Evolutionary conservation across 1,140 invertebrate species (phyloP), one percentile per base, ranked within the genome.

Genomic region (Zaprionus taronus): DNA sequence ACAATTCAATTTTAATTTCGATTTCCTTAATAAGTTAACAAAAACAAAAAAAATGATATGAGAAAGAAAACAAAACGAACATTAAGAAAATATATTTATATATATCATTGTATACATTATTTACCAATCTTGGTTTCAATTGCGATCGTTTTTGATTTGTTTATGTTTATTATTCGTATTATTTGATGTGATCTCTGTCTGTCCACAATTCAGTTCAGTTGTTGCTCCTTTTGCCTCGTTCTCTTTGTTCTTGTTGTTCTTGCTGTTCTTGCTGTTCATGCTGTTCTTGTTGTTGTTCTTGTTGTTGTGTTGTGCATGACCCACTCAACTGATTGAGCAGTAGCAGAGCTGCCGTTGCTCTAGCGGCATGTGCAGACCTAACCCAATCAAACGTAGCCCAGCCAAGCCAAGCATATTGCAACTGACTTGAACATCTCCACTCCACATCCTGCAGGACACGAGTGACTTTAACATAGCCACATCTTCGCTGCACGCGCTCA

Each of bases 391-490:
- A 61, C 22, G 24, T 53, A 41, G 5, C 11, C 53, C 12, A 68
- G 20, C 15, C n/a, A 38, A 44, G 28, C 20, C 5, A 67, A n/a
- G 6, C 31, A 51, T 15, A 1, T 7, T 1, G 12, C 14, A 62
- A 70, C 60, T 61, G 56, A 72, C 51, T 58, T 15, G 15, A 63
- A 58, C 22, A 24, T 67, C 56, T 51, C 31, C 34, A 58, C 53
- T 47, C 41, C 41, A 17, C 56, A 20, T 57, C 26, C 65, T 62
- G 61, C 87, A 95, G 94, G 94, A 95, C 62, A 94, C 93, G 91
- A 93, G 93, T 20, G 94, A 95, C 78, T 95, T 95, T 92, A 95
- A 95, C 85, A 94, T 94, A 44, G 94, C 94, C 6, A 94, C 94
- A n/a, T 94, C 94, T 11, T 94, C 94, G 20, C 94, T 95, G 64